Evolutionary conservation across 1,140 invertebrate genomes (phyloP), one percentile per base, ranked within the genome.

Genomic region (Drosophila sechellia): DNA sequence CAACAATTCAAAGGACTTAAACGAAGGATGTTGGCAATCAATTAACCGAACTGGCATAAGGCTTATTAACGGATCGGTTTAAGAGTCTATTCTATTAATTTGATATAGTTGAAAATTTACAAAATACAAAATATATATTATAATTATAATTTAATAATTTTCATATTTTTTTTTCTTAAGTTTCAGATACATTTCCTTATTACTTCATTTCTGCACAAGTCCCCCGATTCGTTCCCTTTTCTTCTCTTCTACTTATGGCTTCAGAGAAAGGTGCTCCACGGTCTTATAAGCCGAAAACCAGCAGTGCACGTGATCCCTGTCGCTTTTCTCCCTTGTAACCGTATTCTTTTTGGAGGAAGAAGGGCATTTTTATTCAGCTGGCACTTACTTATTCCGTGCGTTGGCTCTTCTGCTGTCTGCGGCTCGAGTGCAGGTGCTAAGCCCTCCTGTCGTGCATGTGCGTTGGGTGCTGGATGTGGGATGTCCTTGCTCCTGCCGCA

Each of bases 321-420:
- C 22, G 37, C 49, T 12, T 10, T 10, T 31, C 17, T 25, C 22
- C 34, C 25, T 45, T 39, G 12, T 40, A 49, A 52, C n/a, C 8
- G 40, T 43, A 49, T 63, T 31, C 39, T 64, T 75, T 68, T 68
- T 37, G 17, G 31, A 34, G 22, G n/a, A 48, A 25, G 49, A 13
- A 55, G 40, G 46, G 57, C 17, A 68, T 69, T 76, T 45, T 48
- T 69, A 74, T 58, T 40, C 60, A 52, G 71, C 63, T 70, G 66
- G 70, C 70, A 86, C 83, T 86, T 86, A 81, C 78, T 69, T 86
- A 86, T 86, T 87, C 83, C 58, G 75, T 75, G 61, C 81, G 81
- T 87, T 65, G 59, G 60, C 66, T 54, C 54, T 77, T 40, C 63
- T 45, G 50, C 54, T 86, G 76, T 84, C 81, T 68, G 61, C 58